A percentile compares a stretch with the other conserved stretches of the same genome.
Conservation (phyloP, 2,113 vertebrate species). For the Tachycineta bicolor region DNA sequence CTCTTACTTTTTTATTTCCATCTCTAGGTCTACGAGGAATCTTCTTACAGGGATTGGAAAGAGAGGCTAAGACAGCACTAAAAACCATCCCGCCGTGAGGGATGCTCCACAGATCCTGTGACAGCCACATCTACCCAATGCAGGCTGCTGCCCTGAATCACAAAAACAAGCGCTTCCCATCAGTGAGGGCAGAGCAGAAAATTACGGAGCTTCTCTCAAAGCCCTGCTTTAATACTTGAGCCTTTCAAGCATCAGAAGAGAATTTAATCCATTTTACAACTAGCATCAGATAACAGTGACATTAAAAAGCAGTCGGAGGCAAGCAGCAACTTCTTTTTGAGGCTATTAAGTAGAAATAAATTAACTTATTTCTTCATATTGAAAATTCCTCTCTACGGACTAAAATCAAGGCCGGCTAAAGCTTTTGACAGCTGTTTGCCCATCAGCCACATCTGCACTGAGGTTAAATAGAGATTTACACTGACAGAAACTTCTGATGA, state of each 20-base stretch:
- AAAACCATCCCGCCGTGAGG: background rate
- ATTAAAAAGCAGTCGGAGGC: background rate
- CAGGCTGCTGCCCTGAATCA: background rate
- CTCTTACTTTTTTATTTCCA: background rate
- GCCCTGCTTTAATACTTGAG: slow-evolving; percentile 3
- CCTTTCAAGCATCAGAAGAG: slow-evolving; percentile 29
- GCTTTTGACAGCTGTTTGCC: background rate
- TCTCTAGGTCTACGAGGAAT: background rate
- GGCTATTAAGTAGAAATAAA: slow-evolving; percentile 40
- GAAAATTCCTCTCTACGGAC: background rate
- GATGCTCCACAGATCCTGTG: background rate
- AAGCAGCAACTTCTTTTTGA: slow-evolving; percentile 34
- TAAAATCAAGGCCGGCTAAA: background rate
- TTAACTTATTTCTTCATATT: slow-evolving; percentile 38
- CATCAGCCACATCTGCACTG: background rate
- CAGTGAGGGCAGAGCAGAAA: background rate
- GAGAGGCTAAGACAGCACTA: background rate
- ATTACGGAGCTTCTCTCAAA: background rate
- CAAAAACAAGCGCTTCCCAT: background rate
- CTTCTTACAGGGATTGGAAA: background rate
- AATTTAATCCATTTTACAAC: slow-evolving; percentile 44
- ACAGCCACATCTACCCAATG: fast-evolving
- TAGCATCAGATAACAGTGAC: slow-evolving; percentile 37
- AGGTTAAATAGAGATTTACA: background rate
- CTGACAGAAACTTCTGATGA: background rate